These are phyloP conservation scores for Microcaecilia unicolor DNA, from an alignment of 2,797 vertebrate species.

Conservation along the genomic window DNA sequence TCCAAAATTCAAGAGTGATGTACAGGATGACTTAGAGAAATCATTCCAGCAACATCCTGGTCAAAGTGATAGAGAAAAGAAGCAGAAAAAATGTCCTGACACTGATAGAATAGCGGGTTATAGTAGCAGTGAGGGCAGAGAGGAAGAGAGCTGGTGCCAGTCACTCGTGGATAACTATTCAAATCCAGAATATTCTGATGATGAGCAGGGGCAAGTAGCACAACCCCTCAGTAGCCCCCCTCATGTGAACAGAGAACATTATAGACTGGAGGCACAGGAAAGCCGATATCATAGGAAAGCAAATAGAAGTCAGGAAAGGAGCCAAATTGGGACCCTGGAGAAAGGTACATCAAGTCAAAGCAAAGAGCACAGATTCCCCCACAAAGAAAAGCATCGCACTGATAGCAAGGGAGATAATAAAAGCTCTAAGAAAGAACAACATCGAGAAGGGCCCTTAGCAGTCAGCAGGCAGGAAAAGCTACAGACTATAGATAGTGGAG, in stretches of 20 bases:
- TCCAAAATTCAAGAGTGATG: conserved; percentile 56
- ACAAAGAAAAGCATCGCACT: conserved; percentile 43
- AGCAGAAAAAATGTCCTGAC: conserved; percentile 35
- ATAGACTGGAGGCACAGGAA: conserved; percentile 48
- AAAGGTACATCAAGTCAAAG: conserved; percentile 30
- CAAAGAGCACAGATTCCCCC: conserved; percentile 53
- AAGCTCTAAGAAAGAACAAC: conserved; percentile 39
- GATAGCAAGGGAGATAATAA: conserved; percentile 36
- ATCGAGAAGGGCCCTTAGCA: conserved; percentile 36
- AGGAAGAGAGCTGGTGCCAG: conserved; percentile 46
- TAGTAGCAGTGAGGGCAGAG: conserved; percentile 29
- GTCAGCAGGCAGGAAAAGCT: conserved; percentile 42
- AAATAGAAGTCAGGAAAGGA: conserved; percentile 20
- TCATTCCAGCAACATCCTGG: conserved; percentile 39
- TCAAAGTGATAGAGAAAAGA: conserved; percentile 47
- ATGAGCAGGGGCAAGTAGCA: conserved; percentile 46
- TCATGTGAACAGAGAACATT: conserved; percentile 39
- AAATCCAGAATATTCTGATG: conserved; percentile 57
- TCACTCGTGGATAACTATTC: conserved; percentile 48
- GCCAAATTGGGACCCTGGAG: conserved; percentile 19
- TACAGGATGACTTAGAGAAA: conserved; percentile 37
- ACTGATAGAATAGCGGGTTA: conserved; percentile 42
- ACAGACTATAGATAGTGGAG: conserved; percentile 27
- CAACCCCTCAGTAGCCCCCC: conserved; percentile 42
- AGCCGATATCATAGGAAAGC: conserved; percentile 29